Evolutionary conservation across 1,140 invertebrate genomes (phyloP), one percentile per base, ranked within the genome.

Genomic region (Drosophila punjabiensis): DNA sequence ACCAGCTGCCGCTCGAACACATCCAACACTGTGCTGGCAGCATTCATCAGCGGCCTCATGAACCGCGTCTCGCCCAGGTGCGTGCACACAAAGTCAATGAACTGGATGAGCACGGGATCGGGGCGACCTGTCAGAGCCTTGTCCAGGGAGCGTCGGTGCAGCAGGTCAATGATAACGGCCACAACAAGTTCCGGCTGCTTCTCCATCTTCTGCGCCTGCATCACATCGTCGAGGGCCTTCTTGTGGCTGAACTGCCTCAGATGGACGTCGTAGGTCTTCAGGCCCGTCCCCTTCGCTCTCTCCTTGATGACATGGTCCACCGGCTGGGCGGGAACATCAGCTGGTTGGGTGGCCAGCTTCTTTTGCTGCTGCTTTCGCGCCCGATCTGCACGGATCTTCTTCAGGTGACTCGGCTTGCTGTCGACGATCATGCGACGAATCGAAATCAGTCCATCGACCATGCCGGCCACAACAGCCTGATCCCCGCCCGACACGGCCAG

Each of bases 391-490:
- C 48, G n/a, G 94, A 94, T 43, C 18, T 80, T 92, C 92, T 74
- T 79, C 70, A 89, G 37, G 16, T 86, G 47, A 14, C 94, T 93
- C 24, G 85, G 64, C 43, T 93, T 82, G 93, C 93, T 71, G 59
- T 92, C 79, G 95, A 93, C 80, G 91, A 97, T 96, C 93, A 96
- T 95, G 90, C 97, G 95, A 73, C 95, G 95, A 28, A 99, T 96
- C 6, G 98, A 98, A 70, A 99, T 95, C 43, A 99, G 94, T 50
- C 98, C 98, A 94, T 98, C 97, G n/a, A 97, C 95, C 96, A 98
- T 98, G 58, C 98, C 98, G 56, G 97, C 97, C 41, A 96, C 97
- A 73, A 99, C 92, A 28, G 97, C 96, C 88, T 97, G 96, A 94
- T 99, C 97, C 90, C 97, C 95, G 67, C 95, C 94, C 93, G 98